Evolutionary conservation across 1,140 invertebrate genomes (phyloP).

Genomic region (Bombus soroeensis): DNA sequence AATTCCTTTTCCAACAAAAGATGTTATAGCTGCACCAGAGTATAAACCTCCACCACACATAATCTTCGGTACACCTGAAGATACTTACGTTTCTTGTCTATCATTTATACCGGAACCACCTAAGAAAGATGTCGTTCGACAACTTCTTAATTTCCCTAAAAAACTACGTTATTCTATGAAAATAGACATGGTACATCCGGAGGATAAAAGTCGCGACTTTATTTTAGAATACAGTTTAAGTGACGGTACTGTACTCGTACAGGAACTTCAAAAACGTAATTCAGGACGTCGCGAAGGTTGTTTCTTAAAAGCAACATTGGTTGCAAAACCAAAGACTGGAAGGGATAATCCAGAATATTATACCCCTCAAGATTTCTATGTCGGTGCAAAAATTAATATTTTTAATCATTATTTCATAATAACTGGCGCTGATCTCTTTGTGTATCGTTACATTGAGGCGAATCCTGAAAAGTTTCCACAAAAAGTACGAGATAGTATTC

Average conservation of each 20-base stretch:
- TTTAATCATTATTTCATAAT: constrained; percentile 88
- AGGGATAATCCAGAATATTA: constrained; percentile 86
- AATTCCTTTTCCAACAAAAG: constrained; percentile 40
- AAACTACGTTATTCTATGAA: constrained; percentile 87
- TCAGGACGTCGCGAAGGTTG: constrained; percentile 88
- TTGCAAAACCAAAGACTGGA: constrained; percentile 87
- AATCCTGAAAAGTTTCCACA: constrained; percentile 87
- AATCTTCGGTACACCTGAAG: constrained; percentile 84
- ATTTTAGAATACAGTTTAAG: constrained; percentile 87
- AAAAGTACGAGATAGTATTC: constrained; percentile 85
- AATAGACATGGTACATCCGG: constrained; percentile 87
- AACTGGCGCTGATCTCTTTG: constrained; percentile 87
- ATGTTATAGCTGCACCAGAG: not conserved
- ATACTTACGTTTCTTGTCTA: constrained; percentile 88
- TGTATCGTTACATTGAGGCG: constrained; percentile 88
- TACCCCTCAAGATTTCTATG: constrained; percentile 87
- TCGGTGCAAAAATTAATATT: constrained; percentile 86
- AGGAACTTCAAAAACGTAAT: constrained; percentile 85
- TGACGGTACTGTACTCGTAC: constrained; percentile 85
- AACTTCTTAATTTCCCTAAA: constrained; percentile 85
- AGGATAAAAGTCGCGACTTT: constrained; percentile 86
- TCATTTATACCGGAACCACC: constrained; percentile 87
- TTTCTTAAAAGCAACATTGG: constrained; percentile 86
- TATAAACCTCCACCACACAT: constrained; percentile 45
- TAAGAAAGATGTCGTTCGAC: constrained; percentile 86